phyloP scores from a whole-genome alignment of 37 sponge, comb jelly and placozoan species.

The Hormiphora californensis region DNA sequence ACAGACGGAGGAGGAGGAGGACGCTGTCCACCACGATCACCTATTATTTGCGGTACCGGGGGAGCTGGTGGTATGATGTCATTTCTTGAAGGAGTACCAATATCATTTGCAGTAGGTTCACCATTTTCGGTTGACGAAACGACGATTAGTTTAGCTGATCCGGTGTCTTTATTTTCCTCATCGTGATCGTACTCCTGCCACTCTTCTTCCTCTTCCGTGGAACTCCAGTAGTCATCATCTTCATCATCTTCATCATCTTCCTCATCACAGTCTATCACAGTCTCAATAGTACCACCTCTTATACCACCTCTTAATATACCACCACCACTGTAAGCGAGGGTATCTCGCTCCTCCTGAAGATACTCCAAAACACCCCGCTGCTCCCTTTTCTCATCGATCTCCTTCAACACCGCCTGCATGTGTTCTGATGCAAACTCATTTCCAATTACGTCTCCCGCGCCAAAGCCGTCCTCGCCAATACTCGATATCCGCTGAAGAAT shows the following conservation, averaged over 20 bases:
- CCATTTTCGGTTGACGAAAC: not conserved
- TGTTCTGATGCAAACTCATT: not conserved
- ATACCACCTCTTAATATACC: not conserved
- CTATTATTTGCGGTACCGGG: not conserved
- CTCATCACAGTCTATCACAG: not conserved
- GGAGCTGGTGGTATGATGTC: not conserved
- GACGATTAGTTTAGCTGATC: not conserved
- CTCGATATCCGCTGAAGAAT: too few relatives aligned
- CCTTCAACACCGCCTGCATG: not conserved
- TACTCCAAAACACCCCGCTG: too few relatives aligned
- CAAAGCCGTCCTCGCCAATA: too few relatives aligned
- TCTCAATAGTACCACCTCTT: not conserved
- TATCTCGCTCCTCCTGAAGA: not conserved
- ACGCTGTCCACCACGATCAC: too few relatives aligned
- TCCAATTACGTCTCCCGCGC: too few relatives aligned
- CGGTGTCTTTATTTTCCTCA: not conserved
- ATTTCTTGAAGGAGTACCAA: not conserved
- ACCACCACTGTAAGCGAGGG: not conserved
- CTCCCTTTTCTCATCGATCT: not conserved
- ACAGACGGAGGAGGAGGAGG: not conserved
- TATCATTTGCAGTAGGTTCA: not conserved
- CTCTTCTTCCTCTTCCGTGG: not conserved
- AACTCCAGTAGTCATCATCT: not conserved
- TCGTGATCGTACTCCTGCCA: not conserved
- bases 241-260: not conserved